Base-by-base conservation (phyloP, 2,888 invertebrate species). In the Melanotus villosus region DNA sequence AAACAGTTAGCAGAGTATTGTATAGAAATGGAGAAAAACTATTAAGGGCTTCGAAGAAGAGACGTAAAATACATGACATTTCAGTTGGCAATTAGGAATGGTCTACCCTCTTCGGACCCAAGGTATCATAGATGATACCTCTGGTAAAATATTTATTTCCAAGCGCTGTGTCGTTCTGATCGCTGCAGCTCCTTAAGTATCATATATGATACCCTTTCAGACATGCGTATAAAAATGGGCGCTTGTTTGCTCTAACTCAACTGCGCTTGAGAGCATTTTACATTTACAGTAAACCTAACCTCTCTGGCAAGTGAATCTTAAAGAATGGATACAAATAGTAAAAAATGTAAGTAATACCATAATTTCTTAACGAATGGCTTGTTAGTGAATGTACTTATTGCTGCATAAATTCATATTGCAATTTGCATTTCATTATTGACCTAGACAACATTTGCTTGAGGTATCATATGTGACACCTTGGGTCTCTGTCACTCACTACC, bases 391-490 rank as follows among this genome's bases (percentile, higher is more conserved):
- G 34, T 34, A 34, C 9, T 34, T n/a, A 34, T 34, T n/a, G 34
- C 34, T 34, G n/a, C 34, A 6, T 34, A 34, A 34, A 34, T 34
- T 34, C 34, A 34, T 34, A 6, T 34, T 34, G n/a, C 34, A 34
- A 34, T 10, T 34, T 34, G 34, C 34, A 34, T n/a, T 34, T 34
- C 34, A 34, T 34, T 34, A 34, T 34, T 6, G 7, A 4, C 34
- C 7, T 10, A n/a, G 34, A 10, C 7, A 34, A 34, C 34, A 4
- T n/a, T 34, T 34, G 34, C 2, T 34, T 34, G 34, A 34, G 10
- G 34, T 34, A 45, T 45, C 45, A 45, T 45, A 19, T 43, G n/a
- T 19, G 43, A 43, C 14, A 43, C 43, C 43, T 43, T 43, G 18
- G 18, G 43, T 16, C 19, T 43, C 12, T 18, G 10, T n/a, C 34